Percentiles rank a stretch among this genome's conserved stretches.
phyloP scores from a whole-genome alignment of 2,888 invertebrate species.

The Pammene fasciana region DNA sequence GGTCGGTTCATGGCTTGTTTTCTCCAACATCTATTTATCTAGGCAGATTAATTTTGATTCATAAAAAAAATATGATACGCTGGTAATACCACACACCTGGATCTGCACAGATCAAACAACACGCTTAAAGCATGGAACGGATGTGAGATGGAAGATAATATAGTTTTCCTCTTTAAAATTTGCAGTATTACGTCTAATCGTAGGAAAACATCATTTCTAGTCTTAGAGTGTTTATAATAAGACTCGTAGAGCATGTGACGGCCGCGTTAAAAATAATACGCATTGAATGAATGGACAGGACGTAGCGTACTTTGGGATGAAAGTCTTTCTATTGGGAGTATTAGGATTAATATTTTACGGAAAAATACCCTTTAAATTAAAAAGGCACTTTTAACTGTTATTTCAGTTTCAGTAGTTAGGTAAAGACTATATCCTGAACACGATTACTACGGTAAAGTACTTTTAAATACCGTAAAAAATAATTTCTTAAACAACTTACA shows the following conservation, averaged over 20 bases:
- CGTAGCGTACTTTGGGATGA: slow-evolving; percentile 42
- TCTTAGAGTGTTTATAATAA: slow-evolving; percentile 43
- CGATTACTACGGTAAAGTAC: too few relatives aligned
- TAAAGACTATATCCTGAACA: too few relatives aligned
- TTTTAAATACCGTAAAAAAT: too few relatives aligned
- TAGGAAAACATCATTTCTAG: slow-evolving; percentile 34
- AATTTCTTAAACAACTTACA: too few relatives aligned
- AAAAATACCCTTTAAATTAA: too few relatives aligned
- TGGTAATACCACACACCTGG: not conserved
- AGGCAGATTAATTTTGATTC: not conserved
- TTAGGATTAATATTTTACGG: not conserved
- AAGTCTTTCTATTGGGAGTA: slow-evolving; percentile 30
- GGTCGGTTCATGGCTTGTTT: too few relatives aligned
- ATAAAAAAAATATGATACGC: not conserved
- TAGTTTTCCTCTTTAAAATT: slow-evolving; percentile 22
- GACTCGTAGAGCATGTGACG: slow-evolving; percentile 45
- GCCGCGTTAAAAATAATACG: slow-evolving; percentile 44
- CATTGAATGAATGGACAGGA: slow-evolving; percentile 47
- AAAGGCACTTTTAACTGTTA: too few relatives aligned
- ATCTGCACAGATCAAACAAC: not conserved
- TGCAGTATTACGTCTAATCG: slow-evolving; percentile 24
- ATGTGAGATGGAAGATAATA: slow-evolving; percentile 3
- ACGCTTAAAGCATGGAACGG: not conserved
- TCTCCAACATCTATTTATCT: too few relatives aligned
- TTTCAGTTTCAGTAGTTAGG: too few relatives aligned